phyloP scores from a whole-genome alignment of 2,113 vertebrate species.

The Carassius carassius region DNA sequence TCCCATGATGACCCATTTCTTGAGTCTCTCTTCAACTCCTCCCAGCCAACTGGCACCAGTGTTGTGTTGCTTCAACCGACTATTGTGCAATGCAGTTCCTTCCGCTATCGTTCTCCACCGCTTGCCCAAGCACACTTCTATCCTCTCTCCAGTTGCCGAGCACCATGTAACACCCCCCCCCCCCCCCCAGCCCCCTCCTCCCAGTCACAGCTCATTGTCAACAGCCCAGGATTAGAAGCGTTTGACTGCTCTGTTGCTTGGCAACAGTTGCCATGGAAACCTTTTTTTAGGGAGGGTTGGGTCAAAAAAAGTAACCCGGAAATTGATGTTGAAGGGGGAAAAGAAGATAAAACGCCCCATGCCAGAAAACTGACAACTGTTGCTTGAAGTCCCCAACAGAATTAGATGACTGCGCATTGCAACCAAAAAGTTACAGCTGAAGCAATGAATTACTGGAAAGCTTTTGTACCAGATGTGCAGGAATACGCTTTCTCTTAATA shows the following conservation, averaged over 20 bases:
- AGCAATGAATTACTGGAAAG: neutral
- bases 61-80: neutral
- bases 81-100: conserved; percentile 54
- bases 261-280: conserved; percentile 75
- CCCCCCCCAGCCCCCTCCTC: conserved; percentile 59
- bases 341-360: neutral
- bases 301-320: conserved; percentile 71
- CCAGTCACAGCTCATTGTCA: conserved; percentile 79
- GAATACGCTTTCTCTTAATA: neutral
- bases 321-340: conserved; percentile 58
- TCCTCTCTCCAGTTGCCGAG: neutral
- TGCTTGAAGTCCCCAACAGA: conserved; percentile 18
- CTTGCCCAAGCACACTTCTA: conserved; percentile 28
- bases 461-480: neutral
- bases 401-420: neutral
- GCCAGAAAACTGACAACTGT: conserved; percentile 31
- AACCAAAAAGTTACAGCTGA: neutral
- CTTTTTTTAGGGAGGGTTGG: conserved; percentile 77
- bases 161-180: neutral
- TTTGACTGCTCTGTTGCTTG: conserved; percentile 80
- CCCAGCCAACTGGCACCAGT: conserved; percentile 49
- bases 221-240: conserved; percentile 79
- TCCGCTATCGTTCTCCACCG: conserved; percentile 37
- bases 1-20: conserved; percentile 53
- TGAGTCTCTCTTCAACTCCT: conserved; percentile 13